A percentile compares a stretch with the other conserved stretches of the same genome.
Evolutionary conservation across 1,140 invertebrate species (phyloP).

Genomic region (Megalopta genalis): DNA sequence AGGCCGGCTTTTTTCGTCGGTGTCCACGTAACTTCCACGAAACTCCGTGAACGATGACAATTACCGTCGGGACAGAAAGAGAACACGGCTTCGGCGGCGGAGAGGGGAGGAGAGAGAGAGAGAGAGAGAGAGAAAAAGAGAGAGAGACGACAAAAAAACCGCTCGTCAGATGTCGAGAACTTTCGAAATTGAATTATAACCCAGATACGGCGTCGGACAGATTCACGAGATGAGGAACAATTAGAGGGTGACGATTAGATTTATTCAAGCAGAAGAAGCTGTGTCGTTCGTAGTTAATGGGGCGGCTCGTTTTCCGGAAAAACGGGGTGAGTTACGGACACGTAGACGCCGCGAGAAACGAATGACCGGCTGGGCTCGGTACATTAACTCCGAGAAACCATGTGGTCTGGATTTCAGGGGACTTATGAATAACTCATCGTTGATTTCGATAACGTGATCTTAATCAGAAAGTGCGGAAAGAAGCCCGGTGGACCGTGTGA

Average conservation of each 20-base stretch:
- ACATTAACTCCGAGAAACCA: not conserved
- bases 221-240: not conserved
- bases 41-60: constrained; percentile 30
- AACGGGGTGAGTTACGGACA: not conserved
- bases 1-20: not conserved
- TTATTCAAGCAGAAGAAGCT: not conserved
- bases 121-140: not conserved
- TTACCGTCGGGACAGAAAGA: not conserved
- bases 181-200: constrained; percentile 45
- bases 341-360: not conserved
- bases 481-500: too few relatives aligned
- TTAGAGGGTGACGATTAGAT: constrained; percentile 6
- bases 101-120: too few relatives aligned
- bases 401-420: too few relatives aligned
- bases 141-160: not conserved
- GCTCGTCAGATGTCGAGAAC: not conserved
- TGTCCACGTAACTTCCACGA: constrained; percentile 47
- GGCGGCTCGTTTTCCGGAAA: not conserved
- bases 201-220: not conserved
- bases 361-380: not conserved
- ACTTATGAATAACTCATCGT: too few relatives aligned
- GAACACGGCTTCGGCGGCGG: too few relatives aligned
- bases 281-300: not conserved
- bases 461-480: too few relatives aligned
- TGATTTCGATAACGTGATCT: too few relatives aligned